Base-by-base conservation (phyloP, 2,797 vertebrate species). In the Sebastiscus tertius region DNA sequence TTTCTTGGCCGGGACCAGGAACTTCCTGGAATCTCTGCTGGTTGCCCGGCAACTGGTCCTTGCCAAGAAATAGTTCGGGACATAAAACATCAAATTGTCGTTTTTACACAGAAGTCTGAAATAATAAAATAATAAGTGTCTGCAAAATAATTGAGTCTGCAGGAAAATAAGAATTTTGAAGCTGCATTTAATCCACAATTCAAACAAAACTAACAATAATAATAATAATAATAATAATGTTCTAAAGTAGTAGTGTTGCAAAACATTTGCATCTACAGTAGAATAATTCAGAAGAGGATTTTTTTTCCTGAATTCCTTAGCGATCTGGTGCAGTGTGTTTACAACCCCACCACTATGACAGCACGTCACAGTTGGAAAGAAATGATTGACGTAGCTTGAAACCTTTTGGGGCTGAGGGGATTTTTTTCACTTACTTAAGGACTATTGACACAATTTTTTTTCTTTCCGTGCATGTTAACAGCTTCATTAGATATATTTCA, bases 361-460 rank as follows among this genome's bases (percentile, higher is more conserved):
- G 49, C 13, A 6, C 3, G 39, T 77, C 69, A 54, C 2, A 46
- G 42, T 9, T 36, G 72, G 39, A 52, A 24, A 77, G 65, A 66
- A 36, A 24, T 83, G 84, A 85, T 61, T 79, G 81, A 76, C 33
- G 14, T 61, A 34, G 31, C 77, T 75, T 67, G 59, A 87, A 85
- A 76, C 63, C 76, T 42, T 6, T 29, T 5, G 67, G 69, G 63
- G 63, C 58, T 31, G 6, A 54, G 62, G 36, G 42, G 33, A 63
- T 69, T 85, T 81, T 63, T 74, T 69, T 74, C 60, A 75, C 36
- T 82, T 70, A 3, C 36, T 77, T 42, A 74, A 68, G 39, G 49
- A 73, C 55, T 85, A 79, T 69, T 83, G 54, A 65, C 75, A 52
- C 0, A 1, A 39, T 14, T 62, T 34, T 52, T 62, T 58, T 60